Base-by-base conservation (phyloP, 1,140 invertebrate species). In the Drosophila willistoni region DNA sequence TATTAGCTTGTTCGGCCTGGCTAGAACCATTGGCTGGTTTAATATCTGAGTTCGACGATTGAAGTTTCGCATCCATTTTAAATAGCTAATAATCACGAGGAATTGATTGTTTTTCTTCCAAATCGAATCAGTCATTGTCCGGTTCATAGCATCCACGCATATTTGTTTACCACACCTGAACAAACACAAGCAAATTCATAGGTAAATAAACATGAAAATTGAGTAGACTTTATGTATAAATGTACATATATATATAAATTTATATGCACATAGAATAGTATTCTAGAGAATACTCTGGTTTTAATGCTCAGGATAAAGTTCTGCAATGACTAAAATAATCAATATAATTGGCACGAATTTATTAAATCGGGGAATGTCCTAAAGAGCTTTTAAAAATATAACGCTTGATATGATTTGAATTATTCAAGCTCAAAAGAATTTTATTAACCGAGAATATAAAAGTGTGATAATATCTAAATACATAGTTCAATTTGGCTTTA, bases 131-230 rank as follows among this genome's bases (percentile, higher is more conserved):
- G 44, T 51, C 44, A 51, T 51, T 51, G 44, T 51, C 17, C 10
- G 44, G 17, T 51, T 51, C 44, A 47, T 47, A 10, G 22, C 22
- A 13, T 29, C 13, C 25, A 13, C 55, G 6, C 25, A 57, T 57
- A 34, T 33, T 57, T 57, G 33, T 57, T 33, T 36, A 57, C 25
- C 55, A 57, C 44, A 57, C 33, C 33, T 57, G 33, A 57, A n/a
- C 55, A 29, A 19, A 51, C 44, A 51, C 44, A 51, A 22, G 3
- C 17, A 51, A 51, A 51, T 51, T 12, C 19, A 51, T 12, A 51
- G 3, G 14, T 17, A 47, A 17, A 47, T 17, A 17, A 22, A 51
- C 17, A 10, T 36, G 22, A 29, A 57, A 57, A 9, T 57, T 57
- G 13, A 14, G 9, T 57, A n/a, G 10, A 22, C 12, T 7, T 5